phyloP scores from a whole-genome alignment of 2,797 vertebrate genomes.

The Tolypeutes matacus region DNA sequence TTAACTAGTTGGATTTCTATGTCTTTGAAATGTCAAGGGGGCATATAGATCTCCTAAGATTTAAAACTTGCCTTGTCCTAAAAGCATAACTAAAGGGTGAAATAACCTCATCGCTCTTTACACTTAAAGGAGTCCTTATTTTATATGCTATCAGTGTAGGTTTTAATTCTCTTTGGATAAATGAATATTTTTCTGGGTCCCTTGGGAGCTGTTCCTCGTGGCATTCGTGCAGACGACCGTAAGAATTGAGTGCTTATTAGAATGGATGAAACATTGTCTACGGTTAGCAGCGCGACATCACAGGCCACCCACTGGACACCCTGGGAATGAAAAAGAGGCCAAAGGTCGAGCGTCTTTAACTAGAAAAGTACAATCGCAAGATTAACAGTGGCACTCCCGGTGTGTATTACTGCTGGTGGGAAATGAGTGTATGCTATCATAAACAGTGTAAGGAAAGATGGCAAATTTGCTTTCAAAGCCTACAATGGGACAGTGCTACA shows the following conservation, averaged over 20 bases:
- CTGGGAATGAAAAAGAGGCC: slow-evolving; percentile 64
- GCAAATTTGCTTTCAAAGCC: slow-evolving; percentile 47
- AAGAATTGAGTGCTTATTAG: slow-evolving; percentile 76
- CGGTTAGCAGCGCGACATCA: slow-evolving; percentile 48
- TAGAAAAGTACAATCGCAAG: slow-evolving; percentile 72
- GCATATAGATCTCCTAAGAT: slow-evolving; percentile 21
- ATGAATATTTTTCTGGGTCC: rapidly evolving
- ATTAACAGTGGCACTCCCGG: slow-evolving; percentile 56
- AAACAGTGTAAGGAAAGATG: slow-evolving; percentile 57
- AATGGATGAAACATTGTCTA: slow-evolving; percentile 56
- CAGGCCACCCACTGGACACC: slow-evolving; percentile 53
- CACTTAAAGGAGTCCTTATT: slow-evolving; percentile 67
- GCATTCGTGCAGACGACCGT: neutral
- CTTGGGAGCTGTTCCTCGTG: neutral
- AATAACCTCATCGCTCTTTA: slow-evolving; percentile 59
- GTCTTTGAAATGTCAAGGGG: slow-evolving; percentile 34
- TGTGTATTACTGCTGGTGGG: slow-evolving; percentile 53
- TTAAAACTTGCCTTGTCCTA: slow-evolving; percentile 72
- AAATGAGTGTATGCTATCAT: slow-evolving; percentile 54
- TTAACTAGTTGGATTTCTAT: slow-evolving; percentile 39
- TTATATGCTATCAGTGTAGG: slow-evolving; percentile 64
- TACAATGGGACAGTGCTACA: slow-evolving; percentile 44
- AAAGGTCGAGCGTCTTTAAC: slow-evolving; percentile 74
- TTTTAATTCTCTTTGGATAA: slow-evolving; percentile 5
- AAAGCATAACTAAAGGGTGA: slow-evolving; percentile 46